Evolutionary conservation across 2,888 invertebrate species (phyloP).

Genomic region (Epiblema foenella): DNA sequence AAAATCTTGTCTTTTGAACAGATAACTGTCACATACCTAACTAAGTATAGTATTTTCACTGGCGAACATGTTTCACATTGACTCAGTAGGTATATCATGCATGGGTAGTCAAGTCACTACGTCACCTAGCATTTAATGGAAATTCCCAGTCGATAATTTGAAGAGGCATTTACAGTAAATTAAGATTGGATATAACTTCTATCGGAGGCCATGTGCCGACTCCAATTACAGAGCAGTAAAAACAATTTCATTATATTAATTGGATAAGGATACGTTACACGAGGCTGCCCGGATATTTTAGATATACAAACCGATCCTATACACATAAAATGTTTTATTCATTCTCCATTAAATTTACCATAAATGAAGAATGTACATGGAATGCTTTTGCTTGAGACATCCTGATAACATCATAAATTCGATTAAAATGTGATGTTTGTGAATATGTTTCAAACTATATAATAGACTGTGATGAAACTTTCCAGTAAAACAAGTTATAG

Average conservation of each 20-base stretch:
- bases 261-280: constrained; percentile 19
- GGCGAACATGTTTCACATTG: background rate
- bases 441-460: background rate
- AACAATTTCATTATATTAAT: constrained; percentile 24
- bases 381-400: background rate
- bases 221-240: constrained; percentile 26
- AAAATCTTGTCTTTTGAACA: too few species aligned
- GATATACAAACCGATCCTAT: background rate
- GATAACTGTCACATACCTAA: background rate
- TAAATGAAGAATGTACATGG: background rate
- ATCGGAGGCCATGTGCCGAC: constrained; percentile 10
- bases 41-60: background rate
- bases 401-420: too few species aligned
- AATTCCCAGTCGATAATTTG: background rate
- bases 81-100: background rate
- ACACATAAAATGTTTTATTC: background rate
- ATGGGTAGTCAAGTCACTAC: background rate
- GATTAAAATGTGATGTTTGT: too few species aligned
- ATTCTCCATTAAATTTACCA: background rate
- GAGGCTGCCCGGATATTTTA: background rate
- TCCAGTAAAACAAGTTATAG: too few species aligned
- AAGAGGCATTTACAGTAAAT: constrained; percentile 18
- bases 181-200: constrained; percentile 2
- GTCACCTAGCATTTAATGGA: background rate
- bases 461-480: too few species aligned